A percentile compares a stretch with the other conserved stretches of the same genome.
Evolutionary conservation across 1,140 invertebrate species (phyloP).

Genomic region (Ostrea edulis): DNA sequence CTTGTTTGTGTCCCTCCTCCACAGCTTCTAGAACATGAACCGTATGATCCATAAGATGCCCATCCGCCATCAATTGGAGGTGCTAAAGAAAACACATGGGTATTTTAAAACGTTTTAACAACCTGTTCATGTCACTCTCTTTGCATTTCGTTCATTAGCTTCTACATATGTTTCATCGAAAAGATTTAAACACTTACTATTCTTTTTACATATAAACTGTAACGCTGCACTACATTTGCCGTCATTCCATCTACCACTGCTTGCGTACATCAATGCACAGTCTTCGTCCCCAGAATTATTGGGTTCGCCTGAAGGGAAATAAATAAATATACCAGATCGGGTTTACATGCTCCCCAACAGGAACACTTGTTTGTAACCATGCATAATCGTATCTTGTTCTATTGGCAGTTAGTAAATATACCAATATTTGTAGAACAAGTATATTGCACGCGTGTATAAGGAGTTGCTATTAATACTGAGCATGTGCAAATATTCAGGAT

Average conservation of each 20-base stretch:
- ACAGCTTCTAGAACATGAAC: slow-evolving; percentile 7
- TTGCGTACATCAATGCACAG: not conserved
- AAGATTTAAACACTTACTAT: not conserved
- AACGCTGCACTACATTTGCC: not conserved
- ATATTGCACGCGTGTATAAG: no score
- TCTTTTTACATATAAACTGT: not conserved
- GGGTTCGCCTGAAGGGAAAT: not conserved
- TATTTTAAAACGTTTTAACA: no score
- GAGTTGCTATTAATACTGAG: no score
- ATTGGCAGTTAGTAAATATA: no score
- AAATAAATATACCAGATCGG: not conserved
- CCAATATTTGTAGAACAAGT: no score
- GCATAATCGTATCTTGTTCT: no score
- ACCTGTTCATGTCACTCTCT: not conserved
- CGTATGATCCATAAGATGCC: not conserved
- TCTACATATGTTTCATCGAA: not conserved
- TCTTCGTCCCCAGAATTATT: slow-evolving; percentile 17
- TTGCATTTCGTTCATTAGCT: not conserved
- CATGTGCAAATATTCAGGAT: no score
- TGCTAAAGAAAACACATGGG: no score
- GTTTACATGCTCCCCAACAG: no score
- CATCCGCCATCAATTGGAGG: slow-evolving; percentile 32
- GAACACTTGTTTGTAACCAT: no score
- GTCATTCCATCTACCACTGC: not conserved
- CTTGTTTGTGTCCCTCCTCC: slow-evolving; percentile 16